Conservation (phyloP, 2,797 vertebrate genomes). For the Mastacembelus armatus region DNA sequence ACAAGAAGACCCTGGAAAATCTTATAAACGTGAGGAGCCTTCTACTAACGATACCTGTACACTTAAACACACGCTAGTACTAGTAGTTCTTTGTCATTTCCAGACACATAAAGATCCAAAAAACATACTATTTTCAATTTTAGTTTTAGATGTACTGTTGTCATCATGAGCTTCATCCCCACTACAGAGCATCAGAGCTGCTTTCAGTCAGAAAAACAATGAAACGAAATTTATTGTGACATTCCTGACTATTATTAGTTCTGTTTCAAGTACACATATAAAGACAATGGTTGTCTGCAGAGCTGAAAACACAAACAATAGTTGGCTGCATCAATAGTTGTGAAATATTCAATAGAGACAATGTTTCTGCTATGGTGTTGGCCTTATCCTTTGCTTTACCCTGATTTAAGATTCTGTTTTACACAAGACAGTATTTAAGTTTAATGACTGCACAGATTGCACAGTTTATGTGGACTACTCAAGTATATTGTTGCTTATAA, state of each 20-base stretch:
- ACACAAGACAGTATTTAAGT: constrained; percentile 3
- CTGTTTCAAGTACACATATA: background rate
- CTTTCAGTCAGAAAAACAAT: background rate
- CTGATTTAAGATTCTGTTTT: background rate
- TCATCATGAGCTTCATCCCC: background rate
- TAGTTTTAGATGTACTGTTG: background rate
- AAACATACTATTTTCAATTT: background rate
- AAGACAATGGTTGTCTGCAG: background rate
- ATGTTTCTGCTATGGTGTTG: background rate
- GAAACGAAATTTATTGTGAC: background rate
- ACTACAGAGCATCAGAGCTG: background rate
- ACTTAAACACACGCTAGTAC: background rate
- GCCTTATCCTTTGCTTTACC: background rate
- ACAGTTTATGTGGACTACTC: background rate
- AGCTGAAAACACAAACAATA: background rate
- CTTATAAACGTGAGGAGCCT: background rate
- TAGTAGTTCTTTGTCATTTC: background rate
- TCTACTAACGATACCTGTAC: background rate
- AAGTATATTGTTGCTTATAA: background rate
- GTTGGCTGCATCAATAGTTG: background rate
- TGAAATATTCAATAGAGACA: background rate
- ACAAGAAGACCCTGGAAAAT: background rate
- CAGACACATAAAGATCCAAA: background rate
- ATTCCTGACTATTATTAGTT: background rate
- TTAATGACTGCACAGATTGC: background rate